Percentiles rank a stretch among this genome's conserved stretches.
Evolutionary conservation across 2,797 vertebrate species (phyloP).

Genomic region (Chlorospingus flavigularis): DNA sequence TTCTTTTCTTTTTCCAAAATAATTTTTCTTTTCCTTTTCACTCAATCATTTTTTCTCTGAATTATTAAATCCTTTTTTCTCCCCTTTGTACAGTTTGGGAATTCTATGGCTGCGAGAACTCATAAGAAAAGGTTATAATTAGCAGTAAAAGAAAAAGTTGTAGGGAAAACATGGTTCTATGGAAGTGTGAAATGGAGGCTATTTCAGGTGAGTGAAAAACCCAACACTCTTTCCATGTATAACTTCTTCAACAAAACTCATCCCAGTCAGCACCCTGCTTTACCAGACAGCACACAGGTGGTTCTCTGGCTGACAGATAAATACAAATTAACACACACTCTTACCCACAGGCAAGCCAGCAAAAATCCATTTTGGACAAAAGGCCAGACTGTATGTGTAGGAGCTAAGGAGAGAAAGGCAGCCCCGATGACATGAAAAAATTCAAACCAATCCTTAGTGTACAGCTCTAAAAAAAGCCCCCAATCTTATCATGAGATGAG

Average conservation of each 20-base stretch:
- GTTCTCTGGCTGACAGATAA: constrained; percentile 13
- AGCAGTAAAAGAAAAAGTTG: constrained; percentile 40
- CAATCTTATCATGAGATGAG: not conserved
- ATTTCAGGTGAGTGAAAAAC: constrained; percentile 52
- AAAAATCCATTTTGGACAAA: not conserved
- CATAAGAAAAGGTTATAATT: constrained; percentile 47
- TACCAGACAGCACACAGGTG: not conserved
- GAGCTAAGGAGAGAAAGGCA: not conserved
- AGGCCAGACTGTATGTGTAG: not conserved
- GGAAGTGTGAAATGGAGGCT: constrained; percentile 49
- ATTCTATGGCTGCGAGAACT: constrained; percentile 39
- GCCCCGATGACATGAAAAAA: not conserved
- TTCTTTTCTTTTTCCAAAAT: not conserved
- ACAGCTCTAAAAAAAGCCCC: accelerated
- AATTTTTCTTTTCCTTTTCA: not conserved
- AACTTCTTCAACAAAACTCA: constrained; percentile 46
- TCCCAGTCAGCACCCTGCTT: not conserved
- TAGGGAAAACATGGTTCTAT: constrained; percentile 19
- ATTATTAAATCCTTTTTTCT: constrained; percentile 41
- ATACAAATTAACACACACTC: not conserved
- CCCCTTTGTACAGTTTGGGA: constrained; percentile 30
- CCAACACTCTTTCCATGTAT: constrained; percentile 5
- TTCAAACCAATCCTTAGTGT: not conserved
- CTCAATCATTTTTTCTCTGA: constrained; percentile 33
- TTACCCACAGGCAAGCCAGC: not conserved